Evolutionary conservation across 1,140 invertebrate genomes (phyloP).

Genomic region (Rhyzopertha dominica): DNA sequence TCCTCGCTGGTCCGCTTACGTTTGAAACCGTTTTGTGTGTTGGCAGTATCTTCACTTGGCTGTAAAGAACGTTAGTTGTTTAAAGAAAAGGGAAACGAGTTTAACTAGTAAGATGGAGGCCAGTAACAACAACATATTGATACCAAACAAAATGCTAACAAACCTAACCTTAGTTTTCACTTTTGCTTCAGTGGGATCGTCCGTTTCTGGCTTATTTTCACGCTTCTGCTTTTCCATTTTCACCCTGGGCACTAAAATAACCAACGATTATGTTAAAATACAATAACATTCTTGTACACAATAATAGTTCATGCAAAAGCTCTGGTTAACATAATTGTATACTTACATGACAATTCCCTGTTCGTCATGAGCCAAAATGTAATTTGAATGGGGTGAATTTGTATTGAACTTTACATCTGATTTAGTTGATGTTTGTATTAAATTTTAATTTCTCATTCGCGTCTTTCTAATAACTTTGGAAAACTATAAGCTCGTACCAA

Average conservation of each 20-base stretch:
- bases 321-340: slow-evolving; percentile 6
- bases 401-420: too few relatives aligned
- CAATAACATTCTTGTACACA: neutral
- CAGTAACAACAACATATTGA: slow-evolving; percentile 11
- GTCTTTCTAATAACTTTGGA: too few relatives aligned
- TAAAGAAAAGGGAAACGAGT: slow-evolving; percentile 1
- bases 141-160: slow-evolving; percentile 9
- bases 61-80: slow-evolving; percentile 10
- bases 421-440: too few relatives aligned
- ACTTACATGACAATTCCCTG: slow-evolving; percentile 23
- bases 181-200: too few relatives aligned
- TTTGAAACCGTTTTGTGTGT: slow-evolving; percentile 20
- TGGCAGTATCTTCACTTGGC: slow-evolving; percentile 20
- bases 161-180: slow-evolving; percentile 19
- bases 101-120: neutral
- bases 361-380: slow-evolving; percentile 23
- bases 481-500: too few relatives aligned
- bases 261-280: neutral
- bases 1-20: slow-evolving; percentile 51
- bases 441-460: too few relatives aligned
- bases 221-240: slow-evolving; percentile 21
- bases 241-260: slow-evolving; percentile 16
- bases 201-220: too few relatives aligned
- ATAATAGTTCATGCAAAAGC: neutral
- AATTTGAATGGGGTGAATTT: too few relatives aligned